Evolutionary conservation across 2,113 vertebrate species (phyloP), one percentile per base, ranked within the genome.

Genomic region (Phyllostomus discolor): DNA sequence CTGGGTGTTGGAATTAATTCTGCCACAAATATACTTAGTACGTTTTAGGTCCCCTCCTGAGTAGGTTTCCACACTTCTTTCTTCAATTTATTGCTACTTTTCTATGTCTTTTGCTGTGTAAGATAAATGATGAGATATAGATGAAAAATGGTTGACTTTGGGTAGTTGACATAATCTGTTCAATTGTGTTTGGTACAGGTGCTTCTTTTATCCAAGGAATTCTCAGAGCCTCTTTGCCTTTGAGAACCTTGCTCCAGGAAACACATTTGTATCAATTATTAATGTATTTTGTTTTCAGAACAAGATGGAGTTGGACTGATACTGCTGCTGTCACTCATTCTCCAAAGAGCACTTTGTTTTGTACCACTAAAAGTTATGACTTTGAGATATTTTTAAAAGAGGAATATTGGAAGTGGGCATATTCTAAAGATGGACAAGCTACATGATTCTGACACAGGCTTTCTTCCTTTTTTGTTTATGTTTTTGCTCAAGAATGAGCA

Each of bases 1-100:
- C 84, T 95, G 94, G 95, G 81, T 97, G 89, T 89, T 97, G 72
- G 95, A 98, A 95, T 97, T 97, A 97, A 97, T 97, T 95, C 91
- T 94, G 90, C 97, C 94, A 94, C 95, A 97, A 95, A 78, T 92
- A 95, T 89, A 90, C 54, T 59, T 97, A 41, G 79, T 98, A 48
- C 22, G 2, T 46, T 98, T 98, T 66, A 52, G 10, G 50, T 97
- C 79, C 38, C 83, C 96, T 97, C 95, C 78, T 72, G 52, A 31
- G 86, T 82, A 35, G 38, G 50, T 91, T 92, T 96, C 90, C 94
- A 94, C 92, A 66, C 64, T 86, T 33, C 91, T 64, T 90, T 96
- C 72, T 95, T 97, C 12, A 91, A 89, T 52, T 75, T 98, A 93
- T 70, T 90, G 88, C 79, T 97, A 43, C 66, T 94, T 85, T 97